Evolutionary conservation across 1,140 invertebrate genomes (phyloP), one percentile per base, ranked within the genome.

Genomic region (Cepaea nemoralis): DNA sequence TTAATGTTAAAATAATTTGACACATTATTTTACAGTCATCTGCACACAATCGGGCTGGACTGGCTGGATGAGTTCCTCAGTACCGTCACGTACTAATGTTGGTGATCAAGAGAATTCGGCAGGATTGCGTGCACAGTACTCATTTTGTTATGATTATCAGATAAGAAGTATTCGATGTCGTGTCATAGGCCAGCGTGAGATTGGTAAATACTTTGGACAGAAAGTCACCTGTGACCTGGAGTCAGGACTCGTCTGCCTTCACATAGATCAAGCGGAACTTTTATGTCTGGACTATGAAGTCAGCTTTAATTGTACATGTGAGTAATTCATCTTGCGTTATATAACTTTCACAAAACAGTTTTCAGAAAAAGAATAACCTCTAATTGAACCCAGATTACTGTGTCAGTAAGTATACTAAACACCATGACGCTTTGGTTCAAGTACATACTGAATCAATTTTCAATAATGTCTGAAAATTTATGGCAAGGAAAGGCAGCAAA

Each of bases 221-320:
- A 81, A 83, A 31, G 85, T 87, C 22, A 85, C 80, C 0, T 89
- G 86, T 83, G 84, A 88, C 42, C 74, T 69, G 16, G 76, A 55
- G 14, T 75, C 74, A 19, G 88, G 88, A 40, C 59, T 89, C 0
- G 40, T 50, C 0, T 89, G 88, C 74, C 75, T 81, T 48, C 84
- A 87, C 39, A 71, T n/a, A 22, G 81, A 88, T 16, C 88, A 87
- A 79, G n/a, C 71, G 0, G 77, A 66, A 31, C 82, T 76, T 22
- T 77, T 80, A 37, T 86, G 85, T 81, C 77, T 84, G 14, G 91
- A 92, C 83, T 90, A 89, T 80, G 89, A 91, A 74, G 86, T 92
- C 37, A 84, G 90, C 45, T 87, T 91, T 35, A 87, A 88, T 67
- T 92, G 92, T 75, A 83, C 90, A 77, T 92, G 92, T 82, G 77